Evolutionary conservation across 1,140 invertebrate species (phyloP).

Genomic region (Rhysida immarginata): DNA sequence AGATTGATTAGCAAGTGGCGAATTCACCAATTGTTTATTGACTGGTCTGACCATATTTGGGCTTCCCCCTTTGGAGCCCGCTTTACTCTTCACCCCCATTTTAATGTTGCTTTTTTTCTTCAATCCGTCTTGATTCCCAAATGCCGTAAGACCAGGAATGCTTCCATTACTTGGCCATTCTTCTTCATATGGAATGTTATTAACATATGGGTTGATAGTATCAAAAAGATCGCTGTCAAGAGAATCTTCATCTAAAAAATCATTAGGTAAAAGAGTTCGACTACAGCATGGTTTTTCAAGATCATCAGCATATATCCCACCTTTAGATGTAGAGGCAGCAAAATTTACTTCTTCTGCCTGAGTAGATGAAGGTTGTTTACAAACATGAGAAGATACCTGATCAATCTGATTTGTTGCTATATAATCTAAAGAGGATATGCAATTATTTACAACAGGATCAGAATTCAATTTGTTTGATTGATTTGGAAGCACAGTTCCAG

Average conservation of each 20-base stretch:
- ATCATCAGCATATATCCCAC: neutral
- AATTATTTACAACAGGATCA: neutral
- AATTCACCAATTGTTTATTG: neutral
- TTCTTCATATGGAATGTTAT: neutral
- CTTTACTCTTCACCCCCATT: conserved; percentile 3
- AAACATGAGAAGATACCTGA: too few species aligned
- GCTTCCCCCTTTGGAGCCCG: neutral
- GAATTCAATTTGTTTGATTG: too few species aligned
- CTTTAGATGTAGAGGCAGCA: neutral
- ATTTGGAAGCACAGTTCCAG: too few species aligned
- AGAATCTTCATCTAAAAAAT: neutral
- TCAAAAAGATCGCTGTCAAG: neutral
- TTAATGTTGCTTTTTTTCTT: neutral
- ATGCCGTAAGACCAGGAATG: neutral
- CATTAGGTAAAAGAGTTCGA: neutral
- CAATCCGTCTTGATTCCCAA: neutral
- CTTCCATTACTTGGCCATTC: neutral
- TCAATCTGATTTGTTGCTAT: neutral
- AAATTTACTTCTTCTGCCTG: neutral
- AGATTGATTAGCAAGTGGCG: neutral
- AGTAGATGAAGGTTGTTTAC: too few species aligned
- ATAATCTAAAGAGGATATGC: neutral
- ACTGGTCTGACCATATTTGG: neutral
- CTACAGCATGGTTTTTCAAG: neutral
- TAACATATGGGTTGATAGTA: neutral